Percentiles rank a stretch among this genome's conserved stretches.
Evolutionary conservation across 2,113 vertebrate species (phyloP).

Genomic region (Cheirogaleus medius): DNA sequence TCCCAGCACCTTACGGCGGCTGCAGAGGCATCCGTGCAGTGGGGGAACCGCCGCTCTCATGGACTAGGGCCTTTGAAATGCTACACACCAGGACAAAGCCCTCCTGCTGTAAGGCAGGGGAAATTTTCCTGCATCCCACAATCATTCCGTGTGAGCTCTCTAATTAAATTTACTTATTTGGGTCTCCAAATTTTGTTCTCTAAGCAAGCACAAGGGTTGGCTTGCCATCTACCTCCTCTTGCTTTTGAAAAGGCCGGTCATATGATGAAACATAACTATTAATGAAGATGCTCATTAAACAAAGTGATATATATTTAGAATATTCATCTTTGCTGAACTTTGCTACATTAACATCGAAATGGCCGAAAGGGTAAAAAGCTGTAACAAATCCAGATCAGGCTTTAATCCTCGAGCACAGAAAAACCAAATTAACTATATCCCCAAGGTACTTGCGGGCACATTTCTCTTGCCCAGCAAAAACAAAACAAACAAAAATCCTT

Average conservation of each 20-base stretch:
- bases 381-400: background rate
- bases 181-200: conserved; percentile 12
- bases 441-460: background rate
- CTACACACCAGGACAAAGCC: background rate
- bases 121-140: background rate
- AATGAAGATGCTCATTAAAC: conserved; percentile 56
- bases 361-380: background rate
- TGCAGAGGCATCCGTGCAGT: background rate
- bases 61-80: background rate
- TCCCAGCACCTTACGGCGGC: background rate
- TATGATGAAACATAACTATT: background rate
- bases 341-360: conserved; percentile 42
- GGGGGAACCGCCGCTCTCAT: background rate
- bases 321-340: conserved; percentile 44
- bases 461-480: conserved; percentile 20
- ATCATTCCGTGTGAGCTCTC: background rate
- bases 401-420: conserved; percentile 1
- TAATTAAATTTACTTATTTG: conserved; percentile 51
- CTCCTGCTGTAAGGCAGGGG: background rate
- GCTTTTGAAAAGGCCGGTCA: conserved; percentile 36
- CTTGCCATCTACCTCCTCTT: background rate
- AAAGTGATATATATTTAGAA: conserved; percentile 50
- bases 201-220: background rate
- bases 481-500: background rate
- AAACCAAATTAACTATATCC: conserved; percentile 4